Evolutionary conservation across 1,140 invertebrate genomes (phyloP).

Genomic region (Nebria ingens): DNA sequence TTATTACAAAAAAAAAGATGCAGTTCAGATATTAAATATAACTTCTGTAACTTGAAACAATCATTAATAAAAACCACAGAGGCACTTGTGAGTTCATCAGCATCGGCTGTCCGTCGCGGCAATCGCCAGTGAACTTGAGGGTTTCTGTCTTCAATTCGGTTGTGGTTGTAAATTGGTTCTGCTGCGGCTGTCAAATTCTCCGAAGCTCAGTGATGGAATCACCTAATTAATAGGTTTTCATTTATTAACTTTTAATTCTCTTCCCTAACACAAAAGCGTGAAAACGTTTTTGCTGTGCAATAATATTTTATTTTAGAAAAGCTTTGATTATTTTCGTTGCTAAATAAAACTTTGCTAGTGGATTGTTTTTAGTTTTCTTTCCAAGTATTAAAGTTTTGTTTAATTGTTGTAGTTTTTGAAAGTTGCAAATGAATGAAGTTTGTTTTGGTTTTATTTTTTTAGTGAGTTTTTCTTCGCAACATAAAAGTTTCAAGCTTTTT

Average conservation of each 20-base stretch:
- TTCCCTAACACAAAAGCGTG: background rate
- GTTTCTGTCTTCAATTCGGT: background rate
- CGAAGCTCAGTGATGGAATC: background rate
- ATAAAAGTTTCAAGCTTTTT: too few species aligned
- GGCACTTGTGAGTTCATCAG: constrained; percentile 1
- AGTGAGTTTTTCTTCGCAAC: background rate
- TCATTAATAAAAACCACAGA: constrained; percentile 10
- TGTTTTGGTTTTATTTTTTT: background rate
- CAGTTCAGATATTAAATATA: too few species aligned
- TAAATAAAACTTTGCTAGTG: background rate
- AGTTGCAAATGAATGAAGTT: constrained; percentile 1
- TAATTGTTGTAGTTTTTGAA: constrained; percentile 7
- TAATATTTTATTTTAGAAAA: background rate
- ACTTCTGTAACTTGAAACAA: too few species aligned
- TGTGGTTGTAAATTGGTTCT: background rate
- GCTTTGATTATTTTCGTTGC: background rate
- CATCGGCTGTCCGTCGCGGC: background rate
- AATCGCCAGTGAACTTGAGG: background rate
- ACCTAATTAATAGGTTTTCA: background rate
- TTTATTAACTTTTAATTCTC: constrained; percentile 7
- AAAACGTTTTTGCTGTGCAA: background rate
- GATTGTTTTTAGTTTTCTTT: constrained; percentile 2
- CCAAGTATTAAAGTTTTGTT: constrained; percentile 7
- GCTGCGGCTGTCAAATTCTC: background rate
- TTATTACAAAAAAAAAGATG: too few species aligned